phyloP scores from a whole-genome alignment of 2,113 vertebrate species.

The Oenanthe melanoleuca region DNA sequence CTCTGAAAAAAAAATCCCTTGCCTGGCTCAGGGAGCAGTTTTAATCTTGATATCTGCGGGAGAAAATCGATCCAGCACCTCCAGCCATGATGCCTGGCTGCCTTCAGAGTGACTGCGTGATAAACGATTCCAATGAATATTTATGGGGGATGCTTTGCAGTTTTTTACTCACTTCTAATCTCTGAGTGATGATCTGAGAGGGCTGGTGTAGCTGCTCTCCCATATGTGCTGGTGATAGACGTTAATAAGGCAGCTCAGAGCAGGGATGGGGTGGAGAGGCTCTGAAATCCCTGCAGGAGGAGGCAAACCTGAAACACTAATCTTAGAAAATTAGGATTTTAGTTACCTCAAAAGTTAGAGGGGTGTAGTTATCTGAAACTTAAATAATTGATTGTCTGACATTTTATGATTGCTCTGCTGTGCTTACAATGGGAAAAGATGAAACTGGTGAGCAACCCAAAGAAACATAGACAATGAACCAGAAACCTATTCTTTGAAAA shows the following conservation, averaged over 20 bases:
- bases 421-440: too few relatives aligned
- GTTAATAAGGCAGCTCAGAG: conserved; percentile 16
- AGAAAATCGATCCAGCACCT: conserved; percentile 48
- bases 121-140: conserved; percentile 27
- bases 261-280: neutral
- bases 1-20: conserved; percentile 19
- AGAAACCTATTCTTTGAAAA: too few relatives aligned
- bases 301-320: neutral
- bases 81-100: conserved; percentile 15
- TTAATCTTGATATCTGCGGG: conserved; percentile 23
- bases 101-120: conserved; percentile 8
- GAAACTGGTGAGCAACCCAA: too few relatives aligned
- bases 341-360: too few relatives aligned
- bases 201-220: conserved; percentile 4
- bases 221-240: conserved; percentile 42
- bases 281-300: neutral
- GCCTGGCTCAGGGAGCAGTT: neutral
- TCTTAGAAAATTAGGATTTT: too few relatives aligned
- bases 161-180: conserved; percentile 44
- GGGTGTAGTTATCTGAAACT: too few relatives aligned
- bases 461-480: too few relatives aligned
- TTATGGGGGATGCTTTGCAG: conserved; percentile 37
- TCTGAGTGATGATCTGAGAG: conserved; percentile 28
- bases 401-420: too few relatives aligned
- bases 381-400: too few relatives aligned